Conservation (phyloP, 2,888 invertebrate species). For the Yponomeuta plumbellus region DNA sequence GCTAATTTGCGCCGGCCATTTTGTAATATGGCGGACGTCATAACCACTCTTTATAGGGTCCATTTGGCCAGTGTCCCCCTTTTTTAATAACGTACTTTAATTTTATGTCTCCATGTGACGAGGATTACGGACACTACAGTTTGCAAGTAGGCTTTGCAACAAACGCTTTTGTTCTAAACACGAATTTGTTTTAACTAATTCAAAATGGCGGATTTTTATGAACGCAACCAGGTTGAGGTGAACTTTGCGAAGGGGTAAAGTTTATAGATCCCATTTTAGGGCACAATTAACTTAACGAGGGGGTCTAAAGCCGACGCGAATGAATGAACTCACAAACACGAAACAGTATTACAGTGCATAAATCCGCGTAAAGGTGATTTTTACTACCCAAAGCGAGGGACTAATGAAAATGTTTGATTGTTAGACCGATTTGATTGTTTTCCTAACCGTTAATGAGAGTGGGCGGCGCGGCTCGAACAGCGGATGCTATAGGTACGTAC, state of each 20-base stretch:
- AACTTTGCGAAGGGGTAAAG: background rate
- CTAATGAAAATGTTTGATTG: constrained; percentile 57
- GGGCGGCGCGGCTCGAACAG: background rate
- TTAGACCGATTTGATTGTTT: constrained; percentile 53
- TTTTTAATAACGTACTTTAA: constrained; percentile 68
- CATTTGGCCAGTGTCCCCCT: constrained; percentile 64
- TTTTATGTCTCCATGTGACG: constrained; percentile 64
- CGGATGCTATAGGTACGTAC: background rate
- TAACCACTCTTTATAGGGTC: constrained; percentile 60
- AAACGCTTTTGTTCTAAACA: background rate
- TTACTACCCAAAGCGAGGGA: constrained; percentile 38
- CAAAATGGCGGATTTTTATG: constrained; percentile 1
- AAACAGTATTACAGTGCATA: constrained; percentile 46
- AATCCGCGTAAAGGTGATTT: constrained; percentile 50
- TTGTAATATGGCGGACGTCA: constrained; percentile 55
- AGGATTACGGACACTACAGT: constrained; percentile 39
- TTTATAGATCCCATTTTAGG: constrained; percentile 41
- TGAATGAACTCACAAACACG: constrained; percentile 42
- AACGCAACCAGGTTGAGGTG: background rate
- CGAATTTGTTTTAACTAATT: background rate
- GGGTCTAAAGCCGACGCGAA: constrained; percentile 37
- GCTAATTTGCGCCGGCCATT: constrained; percentile 55
- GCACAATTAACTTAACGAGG: constrained; percentile 42
- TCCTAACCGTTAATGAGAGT: constrained; percentile 42
- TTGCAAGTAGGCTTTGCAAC: background rate